Percentiles rank a stretch among this genome's conserved stretches.
phyloP scores from a whole-genome alignment of 2,888 invertebrate genomes.

The Cephus sareptanus region DNA sequence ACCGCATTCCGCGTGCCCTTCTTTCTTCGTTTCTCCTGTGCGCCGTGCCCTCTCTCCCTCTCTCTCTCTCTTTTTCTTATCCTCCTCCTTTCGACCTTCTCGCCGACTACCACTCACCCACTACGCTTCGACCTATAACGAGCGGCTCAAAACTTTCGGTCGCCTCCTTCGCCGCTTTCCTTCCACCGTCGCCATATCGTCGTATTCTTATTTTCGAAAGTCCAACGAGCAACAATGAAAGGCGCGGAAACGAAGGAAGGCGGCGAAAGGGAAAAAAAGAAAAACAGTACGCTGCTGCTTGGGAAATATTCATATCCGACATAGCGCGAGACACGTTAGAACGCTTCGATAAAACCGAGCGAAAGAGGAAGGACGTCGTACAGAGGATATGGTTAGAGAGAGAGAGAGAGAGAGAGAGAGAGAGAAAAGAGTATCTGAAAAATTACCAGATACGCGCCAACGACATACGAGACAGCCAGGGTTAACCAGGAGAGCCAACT shows the following conservation, averaged over 20 bases:
- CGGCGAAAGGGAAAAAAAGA: not conserved
- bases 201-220: not conserved
- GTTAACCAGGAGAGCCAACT: too few species aligned
- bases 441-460: too few species aligned
- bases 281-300: not conserved
- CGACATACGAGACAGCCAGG: too few species aligned
- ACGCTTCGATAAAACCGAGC: not conserved
- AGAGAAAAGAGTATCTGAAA: too few species aligned
- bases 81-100: constrained; percentile 38
- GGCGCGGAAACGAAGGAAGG: not conserved
- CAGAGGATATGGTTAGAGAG: too few species aligned
- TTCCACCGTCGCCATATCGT: constrained; percentile 19
- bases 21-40: constrained; percentile 56
- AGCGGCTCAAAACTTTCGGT: not conserved
- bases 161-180: constrained; percentile 1
- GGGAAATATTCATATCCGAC: not conserved
- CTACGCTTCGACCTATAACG: not conserved
- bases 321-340: not conserved
- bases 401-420: too few species aligned
- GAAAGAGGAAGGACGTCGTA: not conserved
- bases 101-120: not conserved
- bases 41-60: constrained; percentile 8
- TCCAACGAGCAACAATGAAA: not conserved
- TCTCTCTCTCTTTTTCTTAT: constrained; percentile 2
- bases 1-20: constrained; percentile 63